These are phyloP conservation scores for Seriola quinqueradiata DNA, from an alignment of 2,113 vertebrate species.

Conservation along the genomic window DNA sequence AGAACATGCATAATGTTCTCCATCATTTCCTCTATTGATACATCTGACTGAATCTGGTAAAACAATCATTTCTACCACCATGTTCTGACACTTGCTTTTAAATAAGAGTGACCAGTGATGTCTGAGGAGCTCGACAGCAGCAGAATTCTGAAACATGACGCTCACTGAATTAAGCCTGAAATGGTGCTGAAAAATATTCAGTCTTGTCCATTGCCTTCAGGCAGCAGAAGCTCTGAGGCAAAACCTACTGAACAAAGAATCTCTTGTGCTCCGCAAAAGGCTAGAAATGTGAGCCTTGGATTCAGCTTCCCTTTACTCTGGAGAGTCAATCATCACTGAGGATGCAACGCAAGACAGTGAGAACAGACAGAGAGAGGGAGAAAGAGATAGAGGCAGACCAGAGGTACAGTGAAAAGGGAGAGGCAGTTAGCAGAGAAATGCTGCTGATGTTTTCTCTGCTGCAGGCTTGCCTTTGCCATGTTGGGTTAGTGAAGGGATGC, in stretches of 20 bases:
- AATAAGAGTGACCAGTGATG: conserved; percentile 50
- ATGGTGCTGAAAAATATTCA: conserved; percentile 78
- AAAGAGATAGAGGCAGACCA: conserved; percentile 43
- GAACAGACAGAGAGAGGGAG: conserved; percentile 35
- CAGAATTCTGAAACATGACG: conserved; percentile 60
- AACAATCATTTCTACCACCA: conserved; percentile 32
- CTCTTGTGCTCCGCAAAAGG: conserved; percentile 81
- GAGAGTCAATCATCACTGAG: conserved; percentile 83
- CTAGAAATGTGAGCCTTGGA: conserved; percentile 80
- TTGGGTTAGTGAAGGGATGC: conserved; percentile 60
- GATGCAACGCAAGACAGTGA: conserved; percentile 73
- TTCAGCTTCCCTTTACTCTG: conserved; percentile 76
- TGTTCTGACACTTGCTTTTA: conserved; percentile 43
- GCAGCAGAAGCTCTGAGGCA: conserved; percentile 70
- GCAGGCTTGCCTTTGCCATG: conserved; percentile 60
- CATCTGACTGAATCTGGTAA: conserved; percentile 20
- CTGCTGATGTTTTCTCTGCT: conserved; percentile 58
- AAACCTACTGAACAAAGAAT: conserved; percentile 80
- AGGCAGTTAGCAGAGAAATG: conserved; percentile 31
- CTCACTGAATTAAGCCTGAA: conserved; percentile 77
- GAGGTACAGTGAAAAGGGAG: conserved; percentile 40
- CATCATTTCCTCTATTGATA: conserved; percentile 14
- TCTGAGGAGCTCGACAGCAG: conserved; percentile 34
- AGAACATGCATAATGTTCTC: background rate
- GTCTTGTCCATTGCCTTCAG: conserved; percentile 70